Percentiles rank a stretch among this genome's conserved stretches.
Conservation (phyloP, 2,797 vertebrate genomes). For the Sebastes aleutianus region DNA sequence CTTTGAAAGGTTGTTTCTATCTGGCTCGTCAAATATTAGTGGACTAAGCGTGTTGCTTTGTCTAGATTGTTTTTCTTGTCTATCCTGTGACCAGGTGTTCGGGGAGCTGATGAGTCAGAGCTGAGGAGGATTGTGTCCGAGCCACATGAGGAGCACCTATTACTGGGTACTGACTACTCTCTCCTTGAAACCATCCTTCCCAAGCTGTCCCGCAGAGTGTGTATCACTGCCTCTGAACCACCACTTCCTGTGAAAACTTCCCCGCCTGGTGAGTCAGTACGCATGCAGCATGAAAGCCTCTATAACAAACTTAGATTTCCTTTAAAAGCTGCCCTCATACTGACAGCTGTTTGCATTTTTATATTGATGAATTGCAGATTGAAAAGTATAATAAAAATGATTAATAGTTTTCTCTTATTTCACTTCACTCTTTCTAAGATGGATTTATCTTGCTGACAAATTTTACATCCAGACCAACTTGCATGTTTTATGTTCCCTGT, state of each 20-base stretch:
- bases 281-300: background rate
- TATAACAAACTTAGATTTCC: background rate
- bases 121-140: slow-evolving; percentile 84
- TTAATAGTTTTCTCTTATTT: slow-evolving; percentile 11
- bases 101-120: slow-evolving; percentile 79
- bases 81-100: slow-evolving; percentile 76
- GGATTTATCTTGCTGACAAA: slow-evolving; percentile 1
- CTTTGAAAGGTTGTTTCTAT: background rate
- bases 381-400: background rate
- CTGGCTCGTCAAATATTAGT: background rate
- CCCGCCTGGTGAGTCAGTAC: slow-evolving; percentile 67
- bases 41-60: background rate
- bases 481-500: background rate
- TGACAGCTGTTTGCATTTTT: slow-evolving; percentile 13
- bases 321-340: background rate
- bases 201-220: slow-evolving; percentile 86
- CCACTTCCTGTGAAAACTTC: slow-evolving; percentile 79
- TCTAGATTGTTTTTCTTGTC: background rate
- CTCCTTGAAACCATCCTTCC: slow-evolving; percentile 76
- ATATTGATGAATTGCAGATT: background rate
- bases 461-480: background rate
- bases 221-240: slow-evolving; percentile 87
- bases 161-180: slow-evolving; percentile 78
- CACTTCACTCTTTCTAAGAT: background rate
- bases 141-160: slow-evolving; percentile 84